Conservation (phyloP, 2,888 invertebrate species). For the Drosophila nr. perissopoda region DNA sequence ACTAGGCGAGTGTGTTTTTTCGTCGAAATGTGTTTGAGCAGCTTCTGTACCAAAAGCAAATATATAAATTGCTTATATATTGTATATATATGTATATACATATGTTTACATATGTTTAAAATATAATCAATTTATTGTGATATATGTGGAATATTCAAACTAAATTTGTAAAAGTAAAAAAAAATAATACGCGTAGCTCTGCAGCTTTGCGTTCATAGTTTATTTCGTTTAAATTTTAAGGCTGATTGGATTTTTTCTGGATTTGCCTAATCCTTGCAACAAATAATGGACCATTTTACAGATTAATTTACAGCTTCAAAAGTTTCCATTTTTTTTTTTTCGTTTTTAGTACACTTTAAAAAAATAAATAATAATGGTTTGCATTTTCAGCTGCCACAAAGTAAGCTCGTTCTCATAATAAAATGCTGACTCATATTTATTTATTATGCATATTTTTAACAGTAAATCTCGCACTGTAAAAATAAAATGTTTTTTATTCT, state of each 20-base stretch:
- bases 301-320: neutral
- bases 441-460: too few relatives aligned
- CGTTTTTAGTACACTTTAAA: neutral
- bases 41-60: slow-evolving; percentile 22
- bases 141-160: neutral
- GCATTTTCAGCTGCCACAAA: neutral
- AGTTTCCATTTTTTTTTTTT: neutral
- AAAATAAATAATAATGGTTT: neutral
- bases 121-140: neutral
- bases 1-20: slow-evolving; percentile 55
- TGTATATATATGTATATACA: neutral
- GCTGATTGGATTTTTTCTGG: neutral
- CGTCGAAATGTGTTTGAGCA: slow-evolving; percentile 50
- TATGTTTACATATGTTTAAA: too few relatives aligned
- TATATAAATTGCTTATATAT: too few relatives aligned
- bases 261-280: neutral
- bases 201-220: neutral
- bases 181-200: neutral
- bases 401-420: neutral
- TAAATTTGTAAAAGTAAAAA: neutral
- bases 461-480: neutral
- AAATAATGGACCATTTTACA: neutral
- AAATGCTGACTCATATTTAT: neutral
- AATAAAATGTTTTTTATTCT: neutral
- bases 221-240: too few relatives aligned